phyloP scores from a whole-genome alignment of 2,888 invertebrate genomes.

The Meganola albula region DNA sequence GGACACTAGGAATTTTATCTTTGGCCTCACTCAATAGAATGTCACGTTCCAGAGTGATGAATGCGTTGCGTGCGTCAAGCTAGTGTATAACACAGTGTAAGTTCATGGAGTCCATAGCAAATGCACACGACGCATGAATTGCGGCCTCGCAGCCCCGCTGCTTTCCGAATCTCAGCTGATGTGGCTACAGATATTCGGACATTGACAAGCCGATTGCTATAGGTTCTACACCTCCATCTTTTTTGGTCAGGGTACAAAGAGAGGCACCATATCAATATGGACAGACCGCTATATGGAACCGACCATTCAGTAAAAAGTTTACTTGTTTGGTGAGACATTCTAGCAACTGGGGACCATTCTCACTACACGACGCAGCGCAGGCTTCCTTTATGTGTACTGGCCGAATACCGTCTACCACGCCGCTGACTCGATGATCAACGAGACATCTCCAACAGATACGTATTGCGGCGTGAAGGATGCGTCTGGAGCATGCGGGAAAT shows the following conservation, averaged over 20 bases:
- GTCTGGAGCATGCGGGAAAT: not conserved
- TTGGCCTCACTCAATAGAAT: not conserved
- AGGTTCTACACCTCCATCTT: not conserved
- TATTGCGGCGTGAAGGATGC: not conserved
- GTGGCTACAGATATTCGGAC: not conserved
- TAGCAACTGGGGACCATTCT: not conserved
- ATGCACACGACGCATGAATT: not conserved
- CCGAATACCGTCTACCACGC: not conserved
- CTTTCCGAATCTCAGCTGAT: not conserved
- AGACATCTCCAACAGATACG: not conserved
- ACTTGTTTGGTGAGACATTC: not conserved
- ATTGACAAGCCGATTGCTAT: not conserved
- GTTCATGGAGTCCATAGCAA: not conserved
- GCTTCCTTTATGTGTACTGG: not conserved
- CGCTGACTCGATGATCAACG: too few species aligned
- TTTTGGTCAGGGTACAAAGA: not conserved
- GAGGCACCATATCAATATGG: not conserved
- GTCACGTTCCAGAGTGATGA: not conserved
- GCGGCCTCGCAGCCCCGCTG: not conserved
- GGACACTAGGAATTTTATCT: too few species aligned
- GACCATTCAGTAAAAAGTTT: not conserved
- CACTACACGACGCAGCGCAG: not conserved
- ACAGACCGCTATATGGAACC: not conserved
- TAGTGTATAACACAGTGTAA: not conserved
- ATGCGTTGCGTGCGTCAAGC: not conserved